A percentile compares a stretch with the other conserved stretches of the same genome.
Conservation (phyloP, 2,888 invertebrate genomes). For the Plusia festucae region DNA sequence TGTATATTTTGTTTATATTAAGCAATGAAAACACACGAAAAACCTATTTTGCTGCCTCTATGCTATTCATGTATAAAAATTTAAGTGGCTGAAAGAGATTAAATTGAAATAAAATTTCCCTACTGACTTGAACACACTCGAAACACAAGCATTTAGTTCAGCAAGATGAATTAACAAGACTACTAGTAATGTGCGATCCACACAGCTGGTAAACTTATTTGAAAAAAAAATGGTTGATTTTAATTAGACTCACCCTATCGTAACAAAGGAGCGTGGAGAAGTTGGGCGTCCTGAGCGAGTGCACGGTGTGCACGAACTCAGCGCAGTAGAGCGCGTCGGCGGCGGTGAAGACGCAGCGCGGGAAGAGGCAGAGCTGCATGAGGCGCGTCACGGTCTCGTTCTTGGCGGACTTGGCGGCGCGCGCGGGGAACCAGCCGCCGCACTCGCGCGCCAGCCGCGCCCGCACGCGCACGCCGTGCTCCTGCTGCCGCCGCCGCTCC, state of each 20-base stretch:
- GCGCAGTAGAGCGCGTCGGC: conserved; percentile 99
- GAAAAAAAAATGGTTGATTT: too few species aligned
- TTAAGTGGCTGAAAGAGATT: too few species aligned
- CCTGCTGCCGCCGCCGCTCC: conserved; percentile 97
- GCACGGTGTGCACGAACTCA: conserved; percentile 98
- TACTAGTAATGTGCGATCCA: too few species aligned
- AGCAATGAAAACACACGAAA: too few species aligned
- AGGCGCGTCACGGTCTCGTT: conserved; percentile 99
- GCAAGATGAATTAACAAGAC: too few species aligned
- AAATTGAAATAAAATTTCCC: too few species aligned
- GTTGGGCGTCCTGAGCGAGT: conserved; percentile 97
- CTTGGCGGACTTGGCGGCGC: conserved; percentile 96
- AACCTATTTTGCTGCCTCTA: too few species aligned
- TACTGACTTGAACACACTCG: too few species aligned
- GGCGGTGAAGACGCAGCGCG: conserved; percentile 98
- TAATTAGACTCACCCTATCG: conserved; percentile 95
- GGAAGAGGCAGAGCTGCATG: conserved; percentile 98
- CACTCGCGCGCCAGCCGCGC: conserved; percentile 93
- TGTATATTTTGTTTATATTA: too few species aligned
- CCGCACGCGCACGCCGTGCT: conserved; percentile 97
- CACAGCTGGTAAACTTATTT: too few species aligned
- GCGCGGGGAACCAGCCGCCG: conserved; percentile 95
- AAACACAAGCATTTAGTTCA: too few species aligned
- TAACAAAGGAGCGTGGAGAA: conserved; percentile 99
- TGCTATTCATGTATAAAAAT: too few species aligned